These are phyloP conservation scores for Thecocarcelia acutangulata DNA, from an alignment of 2,888 invertebrate species.

Conservation along the genomic window DNA sequence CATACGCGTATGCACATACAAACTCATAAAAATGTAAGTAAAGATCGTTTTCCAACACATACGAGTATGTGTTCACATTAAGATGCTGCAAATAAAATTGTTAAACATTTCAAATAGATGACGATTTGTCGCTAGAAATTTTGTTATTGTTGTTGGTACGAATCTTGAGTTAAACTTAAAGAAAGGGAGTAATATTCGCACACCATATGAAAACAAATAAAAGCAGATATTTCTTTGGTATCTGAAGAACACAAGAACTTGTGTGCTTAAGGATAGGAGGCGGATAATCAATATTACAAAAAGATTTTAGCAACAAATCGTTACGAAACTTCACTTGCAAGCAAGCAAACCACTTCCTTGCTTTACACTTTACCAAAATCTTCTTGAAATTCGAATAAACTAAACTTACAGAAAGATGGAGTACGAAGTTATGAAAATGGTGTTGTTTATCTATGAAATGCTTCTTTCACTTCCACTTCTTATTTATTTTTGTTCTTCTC, in stretches of 20 bases:
- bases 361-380: background rate
- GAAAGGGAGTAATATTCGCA: background rate
- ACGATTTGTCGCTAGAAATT: slow-evolving; percentile 54
- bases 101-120: slow-evolving; percentile 43
- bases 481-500: background rate
- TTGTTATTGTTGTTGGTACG: background rate
- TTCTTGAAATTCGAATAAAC: background rate
- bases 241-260: background rate
- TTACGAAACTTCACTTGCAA: slow-evolving; percentile 72
- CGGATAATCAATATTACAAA: slow-evolving; percentile 56
- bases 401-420: slow-evolving; percentile 26
- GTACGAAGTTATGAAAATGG: slow-evolving; percentile 1
- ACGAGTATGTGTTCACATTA: slow-evolving; percentile 73
- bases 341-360: slow-evolving; percentile 69
- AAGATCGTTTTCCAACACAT: slow-evolving; percentile 68
- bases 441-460: slow-evolving; percentile 46
- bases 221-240: background rate
- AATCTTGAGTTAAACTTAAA: background rate
- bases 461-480: slow-evolving; percentile 4
- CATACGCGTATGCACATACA: background rate
- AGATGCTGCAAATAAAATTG: slow-evolving; percentile 32
- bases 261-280: background rate
- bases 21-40: slow-evolving; percentile 4
- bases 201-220: background rate
- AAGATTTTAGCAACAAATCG: slow-evolving; percentile 74